Conservation (phyloP, 2,888 invertebrate genomes). For the Caenorhabditis sp. region DNA sequence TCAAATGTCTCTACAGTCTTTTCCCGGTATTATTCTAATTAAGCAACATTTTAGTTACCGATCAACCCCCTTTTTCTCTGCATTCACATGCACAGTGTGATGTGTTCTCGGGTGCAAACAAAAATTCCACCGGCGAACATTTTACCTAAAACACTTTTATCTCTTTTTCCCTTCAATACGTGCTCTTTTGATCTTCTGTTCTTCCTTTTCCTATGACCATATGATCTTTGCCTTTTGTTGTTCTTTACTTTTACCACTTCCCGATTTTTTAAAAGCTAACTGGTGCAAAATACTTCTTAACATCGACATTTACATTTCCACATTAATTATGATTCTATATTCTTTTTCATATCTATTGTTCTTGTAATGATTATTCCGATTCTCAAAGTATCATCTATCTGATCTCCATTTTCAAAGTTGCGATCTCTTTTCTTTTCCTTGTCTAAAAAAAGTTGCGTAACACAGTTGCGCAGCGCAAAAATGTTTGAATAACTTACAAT, state of each 20-base stretch:
- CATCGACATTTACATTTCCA: constrained; percentile 1
- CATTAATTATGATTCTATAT: background rate
- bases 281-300: constrained; percentile 14
- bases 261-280: too few species aligned
- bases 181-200: background rate
- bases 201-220: too few species aligned
- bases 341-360: background rate
- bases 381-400: too few species aligned
- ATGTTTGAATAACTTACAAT: too few species aligned
- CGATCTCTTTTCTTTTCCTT: too few species aligned
- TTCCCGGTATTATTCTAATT: too few species aligned
- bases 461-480: too few species aligned
- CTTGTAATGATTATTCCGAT: background rate
- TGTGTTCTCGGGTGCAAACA: constrained; percentile 33
- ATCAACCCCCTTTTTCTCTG: constrained; percentile 2
- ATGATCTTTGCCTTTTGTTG: too few species aligned
- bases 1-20: too few species aligned
- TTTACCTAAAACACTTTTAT: background rate
- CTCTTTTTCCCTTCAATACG: constrained; percentile 5
- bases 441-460: too few species aligned
- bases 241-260: too few species aligned
- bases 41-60: background rate
- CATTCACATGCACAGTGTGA: constrained; percentile 27
- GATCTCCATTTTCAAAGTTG: too few species aligned
- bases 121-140: constrained; percentile 12